Evolutionary conservation across 2,797 vertebrate genomes (phyloP), one percentile per base, ranked within the genome.

Genomic region (Crypturellus tataupa): DNA sequence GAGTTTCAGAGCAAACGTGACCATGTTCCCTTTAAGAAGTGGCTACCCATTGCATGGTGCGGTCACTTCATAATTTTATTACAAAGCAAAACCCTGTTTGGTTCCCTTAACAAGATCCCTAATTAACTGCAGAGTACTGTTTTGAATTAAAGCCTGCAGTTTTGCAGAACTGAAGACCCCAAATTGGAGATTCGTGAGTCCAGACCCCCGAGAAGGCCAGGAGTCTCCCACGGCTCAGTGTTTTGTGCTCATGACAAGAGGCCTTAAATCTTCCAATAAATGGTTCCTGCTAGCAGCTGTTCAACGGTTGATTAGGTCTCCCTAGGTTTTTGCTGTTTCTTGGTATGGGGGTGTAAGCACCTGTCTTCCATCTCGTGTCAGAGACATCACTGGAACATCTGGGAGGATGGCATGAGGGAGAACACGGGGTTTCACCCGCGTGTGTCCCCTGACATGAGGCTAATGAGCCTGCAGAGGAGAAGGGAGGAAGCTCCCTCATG

Each of bases 401-500:
- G 75, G 91, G 31, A 92, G 79, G 80, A 89, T 65, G 80, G 53
- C 40, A 14, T 94, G 95, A 91, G 42, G 70, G 90, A 68, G 49
- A 91, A 79, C 3, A 5, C n/a, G 56, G 4, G 18, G 37, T 80
- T 77, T 78, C 58, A 85, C 56, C 80, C 90, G 64, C 3, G 1
- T 15, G 68, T 63, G 70, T 89, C 77, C 89, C 80, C 87, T 16
- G 16, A 23, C 40, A 79, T 91, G 79, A 87, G 79, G 80, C 69
- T 91, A 90, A 93, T 93, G 95, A 94, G 75, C 47, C 47, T 80
- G 47, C 40, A 87, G 88, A 96, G 63, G 75, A 77, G 58, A 94
- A 87, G 87, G 89, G 93, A 87, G 75, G 82, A 93, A 96, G 42
- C 25, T 49, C 7, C 67, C 92, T 80, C 40, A 10, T 53, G 90